Percentiles rank a stretch among this genome's conserved stretches.
Conservation (phyloP, 2,797 vertebrate species). For the Neoniphon sammara region DNA sequence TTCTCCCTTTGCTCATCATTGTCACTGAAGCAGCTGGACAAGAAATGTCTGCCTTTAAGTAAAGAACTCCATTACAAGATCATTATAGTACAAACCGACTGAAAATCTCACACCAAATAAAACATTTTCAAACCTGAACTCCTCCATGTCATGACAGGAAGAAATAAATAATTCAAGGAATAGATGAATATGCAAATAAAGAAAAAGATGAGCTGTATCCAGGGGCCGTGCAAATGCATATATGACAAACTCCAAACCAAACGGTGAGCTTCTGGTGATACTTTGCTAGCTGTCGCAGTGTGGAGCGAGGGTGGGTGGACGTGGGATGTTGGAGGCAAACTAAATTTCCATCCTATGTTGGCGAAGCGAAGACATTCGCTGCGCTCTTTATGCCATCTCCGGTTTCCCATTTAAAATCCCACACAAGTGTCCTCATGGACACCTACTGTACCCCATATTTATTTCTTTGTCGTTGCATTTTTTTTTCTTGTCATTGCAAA, state of each 20-base stretch:
- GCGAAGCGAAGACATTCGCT: constrained; percentile 36
- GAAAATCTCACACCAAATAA: constrained; percentile 54
- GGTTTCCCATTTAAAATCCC: constrained; percentile 33
- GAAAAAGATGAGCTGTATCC: constrained; percentile 64
- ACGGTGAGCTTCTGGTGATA: constrained; percentile 74
- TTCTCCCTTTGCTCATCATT: constrained; percentile 66
- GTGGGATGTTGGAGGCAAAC: constrained; percentile 25
- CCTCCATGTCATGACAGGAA: constrained; percentile 41
- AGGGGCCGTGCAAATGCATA: constrained; percentile 85
- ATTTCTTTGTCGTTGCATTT: constrained; percentile 44
- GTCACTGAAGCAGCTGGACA: constrained; percentile 71
- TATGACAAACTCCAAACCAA: constrained; percentile 80
- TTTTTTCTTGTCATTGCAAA: constrained; percentile 37
- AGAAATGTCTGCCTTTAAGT: constrained; percentile 54
- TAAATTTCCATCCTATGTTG: constrained; percentile 28
- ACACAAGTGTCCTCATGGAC: constrained; percentile 43
- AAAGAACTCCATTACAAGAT: constrained; percentile 40
- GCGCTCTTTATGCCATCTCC: constrained; percentile 28
- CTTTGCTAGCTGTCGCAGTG: constrained; percentile 1
- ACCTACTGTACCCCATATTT: constrained; percentile 29
- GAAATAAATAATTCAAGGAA: constrained; percentile 59
- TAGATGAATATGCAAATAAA: constrained; percentile 48
- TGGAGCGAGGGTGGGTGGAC: constrained; percentile 1
- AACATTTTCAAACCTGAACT: constrained; percentile 46
- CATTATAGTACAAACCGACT: constrained; percentile 29